Conservation (phyloP, 2,888 invertebrate species). For the Dascillus cervinus region DNA sequence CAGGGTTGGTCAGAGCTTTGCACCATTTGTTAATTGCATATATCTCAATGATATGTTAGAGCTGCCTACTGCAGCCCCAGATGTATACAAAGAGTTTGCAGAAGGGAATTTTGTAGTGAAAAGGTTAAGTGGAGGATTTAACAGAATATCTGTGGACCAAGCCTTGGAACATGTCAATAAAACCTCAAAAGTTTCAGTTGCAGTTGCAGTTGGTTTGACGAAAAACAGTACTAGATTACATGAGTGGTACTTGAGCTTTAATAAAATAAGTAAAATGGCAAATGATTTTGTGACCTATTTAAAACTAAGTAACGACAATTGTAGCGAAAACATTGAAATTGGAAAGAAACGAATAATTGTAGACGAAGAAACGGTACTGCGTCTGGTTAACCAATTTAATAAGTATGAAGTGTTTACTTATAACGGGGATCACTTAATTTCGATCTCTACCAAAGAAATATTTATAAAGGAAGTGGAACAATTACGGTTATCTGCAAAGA, state of each 20-base stretch:
- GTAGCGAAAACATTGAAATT: conserved; percentile 11
- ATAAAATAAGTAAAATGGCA: conserved; percentile 10
- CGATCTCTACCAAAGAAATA: conserved; percentile 9
- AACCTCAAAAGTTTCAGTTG: conserved; percentile 2
- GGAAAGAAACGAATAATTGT: conserved; percentile 6
- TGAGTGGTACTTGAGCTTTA: conserved; percentile 12
- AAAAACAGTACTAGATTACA: conserved; percentile 2
- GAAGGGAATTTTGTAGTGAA: conserved; percentile 5
- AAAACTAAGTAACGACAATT: background rate
- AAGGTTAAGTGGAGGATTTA: conserved; percentile 1
- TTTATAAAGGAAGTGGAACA: background rate
- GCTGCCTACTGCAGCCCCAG: too few relatives aligned
- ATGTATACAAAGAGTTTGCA: conserved; percentile 1
- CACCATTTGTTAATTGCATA: too few relatives aligned
- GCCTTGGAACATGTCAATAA: conserved; percentile 3
- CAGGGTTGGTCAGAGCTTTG: too few relatives aligned
- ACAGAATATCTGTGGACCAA: conserved; percentile 3
- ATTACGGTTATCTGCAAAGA: background rate
- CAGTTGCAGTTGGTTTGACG: conserved; percentile 3
- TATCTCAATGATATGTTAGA: too few relatives aligned
- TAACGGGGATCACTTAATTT: conserved; percentile 1
- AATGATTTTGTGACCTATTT: conserved; percentile 3
- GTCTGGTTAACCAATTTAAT: conserved; percentile 5
- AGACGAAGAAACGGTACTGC: conserved; percentile 7
- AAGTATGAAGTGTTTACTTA: conserved; percentile 7